These are phyloP conservation scores for Synergus gifuensis DNA, from an alignment of 2,888 invertebrate genomes.

Conservation along the genomic window DNA sequence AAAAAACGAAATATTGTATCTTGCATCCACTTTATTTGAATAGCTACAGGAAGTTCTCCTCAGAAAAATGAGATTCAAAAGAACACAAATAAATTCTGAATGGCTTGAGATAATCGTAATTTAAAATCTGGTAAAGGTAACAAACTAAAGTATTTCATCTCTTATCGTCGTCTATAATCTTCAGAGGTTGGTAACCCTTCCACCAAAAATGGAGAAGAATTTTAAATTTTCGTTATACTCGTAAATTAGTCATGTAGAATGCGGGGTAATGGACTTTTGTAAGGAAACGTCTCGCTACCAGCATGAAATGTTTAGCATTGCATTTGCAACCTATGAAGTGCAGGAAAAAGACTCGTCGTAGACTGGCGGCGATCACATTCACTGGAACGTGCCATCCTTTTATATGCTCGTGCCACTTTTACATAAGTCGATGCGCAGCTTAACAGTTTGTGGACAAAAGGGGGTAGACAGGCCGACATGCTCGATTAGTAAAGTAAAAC, in stretches of 20 bases:
- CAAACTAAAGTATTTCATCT: neutral
- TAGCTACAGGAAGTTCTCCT: neutral
- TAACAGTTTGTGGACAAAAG: neutral
- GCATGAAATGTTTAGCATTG: neutral
- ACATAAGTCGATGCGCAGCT: conserved; percentile 41
- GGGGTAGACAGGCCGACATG: neutral
- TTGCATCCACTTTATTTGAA: neutral
- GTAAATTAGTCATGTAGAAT: conserved; percentile 1
- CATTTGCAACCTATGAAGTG: neutral
- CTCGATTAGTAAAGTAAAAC: neutral
- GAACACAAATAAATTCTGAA: neutral
- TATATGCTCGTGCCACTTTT: conserved; percentile 36
- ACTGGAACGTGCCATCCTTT: conserved; percentile 48
- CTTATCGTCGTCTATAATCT: neutral
- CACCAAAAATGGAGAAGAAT: neutral
- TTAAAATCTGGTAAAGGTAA: neutral
- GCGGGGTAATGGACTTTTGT: neutral
- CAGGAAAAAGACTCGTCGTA: neutral
- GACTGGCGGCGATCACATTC: conserved; percentile 45
- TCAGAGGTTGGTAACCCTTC: neutral
- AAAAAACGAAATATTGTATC: neutral
- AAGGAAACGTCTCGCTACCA: neutral
- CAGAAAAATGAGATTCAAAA: neutral
- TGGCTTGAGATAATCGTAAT: neutral
- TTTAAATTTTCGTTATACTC: neutral